Evolutionary conservation across 2,797 vertebrate genomes (phyloP), one percentile per base, ranked within the genome.

Genomic region (Lates japonicus): DNA sequence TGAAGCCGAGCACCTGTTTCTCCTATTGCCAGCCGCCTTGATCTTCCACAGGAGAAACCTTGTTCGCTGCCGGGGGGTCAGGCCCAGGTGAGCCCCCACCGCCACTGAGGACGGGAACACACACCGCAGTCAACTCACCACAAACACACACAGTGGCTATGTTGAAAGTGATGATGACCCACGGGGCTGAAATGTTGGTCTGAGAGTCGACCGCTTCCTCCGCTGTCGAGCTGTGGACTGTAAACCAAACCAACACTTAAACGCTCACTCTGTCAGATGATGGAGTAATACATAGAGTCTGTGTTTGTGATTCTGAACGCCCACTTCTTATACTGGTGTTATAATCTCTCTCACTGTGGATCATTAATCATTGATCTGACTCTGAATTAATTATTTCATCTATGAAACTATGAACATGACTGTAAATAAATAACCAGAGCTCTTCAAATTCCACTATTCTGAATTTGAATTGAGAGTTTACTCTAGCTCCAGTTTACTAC

Each of bases 221-320:
- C 76, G 70, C 86, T 92, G 14, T 80, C 48, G 0, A 88, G 67
- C 54, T 82, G 78, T 0, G 91, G 90, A 33, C 93, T 94, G 84
- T n/a, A n/a, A 39, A 63, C 12, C 25, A 60, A 5, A 29, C 25
- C 25, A 29, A 29, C 25, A 29, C 25, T 29, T 29, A 29, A 29
- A 29, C 25, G 2, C 2, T 29, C 25, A 29, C 25, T n/a, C n/a
- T 29, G 25, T 29, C 25, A 29, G 25, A 2, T 29, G 25, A 29
- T 29, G 25, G 25, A 29, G 25, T n/a, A n/a, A n/a, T n/a, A 29
- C 25, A 29, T 2, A 29, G 1, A 29, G 25, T 29, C 25, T 29
- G 25, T 29, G 25, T 29, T n/a, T n/a, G n/a, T n/a, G n/a, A n/a
- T n/a, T n/a, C n/a, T n/a, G n/a, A n/a, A n/a, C n/a, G n/a, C n/a